Conservation (phyloP, 2,113 vertebrate species). For the Heterocephalus glaber region DNA sequence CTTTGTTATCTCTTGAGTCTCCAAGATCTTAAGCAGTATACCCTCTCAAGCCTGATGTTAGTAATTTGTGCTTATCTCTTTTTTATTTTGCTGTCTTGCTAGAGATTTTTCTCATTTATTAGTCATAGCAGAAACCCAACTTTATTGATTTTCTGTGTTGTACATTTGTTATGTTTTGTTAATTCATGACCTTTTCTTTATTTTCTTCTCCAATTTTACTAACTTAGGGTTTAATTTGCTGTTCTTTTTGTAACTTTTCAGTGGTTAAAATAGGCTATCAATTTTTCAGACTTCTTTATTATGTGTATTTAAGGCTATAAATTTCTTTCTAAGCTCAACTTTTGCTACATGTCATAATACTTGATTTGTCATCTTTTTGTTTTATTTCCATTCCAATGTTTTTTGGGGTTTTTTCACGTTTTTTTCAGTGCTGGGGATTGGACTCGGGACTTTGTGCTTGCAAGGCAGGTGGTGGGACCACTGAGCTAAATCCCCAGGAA, state of each 20-base stretch:
- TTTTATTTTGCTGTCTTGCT: not conserved
- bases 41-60: not conserved
- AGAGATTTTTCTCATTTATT: not conserved
- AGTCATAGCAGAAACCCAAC: not conserved
- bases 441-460: too few relatives aligned
- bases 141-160: not conserved
- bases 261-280: not conserved
- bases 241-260: not conserved
- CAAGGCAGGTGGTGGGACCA: too few relatives aligned
- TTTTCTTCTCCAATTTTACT: not conserved
- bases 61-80: not conserved
- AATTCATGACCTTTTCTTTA: not conserved
- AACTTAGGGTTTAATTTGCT: not conserved
- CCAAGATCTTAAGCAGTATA: not conserved
- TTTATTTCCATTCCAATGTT: not conserved
- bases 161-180: not conserved
- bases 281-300: not conserved
- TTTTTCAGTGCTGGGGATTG: too few relatives aligned
- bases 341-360: not conserved
- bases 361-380: not conserved
- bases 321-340: not conserved
- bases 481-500: too few relatives aligned
- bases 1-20: not conserved
- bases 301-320: not conserved
- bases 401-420: too few relatives aligned